Percentiles rank a stretch among this genome's conserved stretches.
These are phyloP conservation scores for Ceyx cyanopectus DNA, from an alignment of 2,113 vertebrate genomes.

Conservation along the genomic window DNA sequence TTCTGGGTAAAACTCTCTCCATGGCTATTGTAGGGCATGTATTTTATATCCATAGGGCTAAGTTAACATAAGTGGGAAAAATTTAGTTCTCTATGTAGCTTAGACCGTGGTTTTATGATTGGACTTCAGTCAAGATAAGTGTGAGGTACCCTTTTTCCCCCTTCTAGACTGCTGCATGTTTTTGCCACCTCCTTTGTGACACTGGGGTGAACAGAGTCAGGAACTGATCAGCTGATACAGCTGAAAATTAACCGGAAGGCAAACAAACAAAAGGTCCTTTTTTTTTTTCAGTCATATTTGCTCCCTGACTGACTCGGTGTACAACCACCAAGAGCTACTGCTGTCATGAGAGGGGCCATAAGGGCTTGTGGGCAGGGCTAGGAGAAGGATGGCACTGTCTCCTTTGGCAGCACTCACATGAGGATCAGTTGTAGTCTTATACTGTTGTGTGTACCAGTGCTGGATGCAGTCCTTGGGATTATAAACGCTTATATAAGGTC, in stretches of 20 bases:
- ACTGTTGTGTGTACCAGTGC: background rate
- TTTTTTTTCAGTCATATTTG: slow-evolving; percentile 31
- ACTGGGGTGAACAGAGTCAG: background rate
- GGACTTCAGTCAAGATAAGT: background rate
- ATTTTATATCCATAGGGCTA: background rate
- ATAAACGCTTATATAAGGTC: background rate
- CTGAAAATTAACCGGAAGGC: slow-evolving; percentile 38
- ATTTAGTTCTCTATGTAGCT: background rate
- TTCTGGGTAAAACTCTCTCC: background rate
- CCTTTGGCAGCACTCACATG: background rate
- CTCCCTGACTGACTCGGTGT: background rate
- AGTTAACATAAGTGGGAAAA: background rate
- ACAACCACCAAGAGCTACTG: background rate
- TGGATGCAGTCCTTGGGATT: background rate
- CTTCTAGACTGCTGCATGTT: background rate
- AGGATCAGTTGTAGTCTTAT: background rate
- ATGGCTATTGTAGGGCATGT: background rate
- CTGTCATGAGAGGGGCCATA: background rate
- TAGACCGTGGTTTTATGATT: background rate
- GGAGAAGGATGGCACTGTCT: background rate
- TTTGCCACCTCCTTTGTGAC: slow-evolving; percentile 41
- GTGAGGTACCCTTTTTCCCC: background rate
- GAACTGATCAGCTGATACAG: slow-evolving; percentile 44
- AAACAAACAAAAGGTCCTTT: slow-evolving; percentile 50
- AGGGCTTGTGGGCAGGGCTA: background rate